These are phyloP conservation scores for Anser cygnoides DNA, from an alignment of 2,113 vertebrate species.

Conservation along the genomic window DNA sequence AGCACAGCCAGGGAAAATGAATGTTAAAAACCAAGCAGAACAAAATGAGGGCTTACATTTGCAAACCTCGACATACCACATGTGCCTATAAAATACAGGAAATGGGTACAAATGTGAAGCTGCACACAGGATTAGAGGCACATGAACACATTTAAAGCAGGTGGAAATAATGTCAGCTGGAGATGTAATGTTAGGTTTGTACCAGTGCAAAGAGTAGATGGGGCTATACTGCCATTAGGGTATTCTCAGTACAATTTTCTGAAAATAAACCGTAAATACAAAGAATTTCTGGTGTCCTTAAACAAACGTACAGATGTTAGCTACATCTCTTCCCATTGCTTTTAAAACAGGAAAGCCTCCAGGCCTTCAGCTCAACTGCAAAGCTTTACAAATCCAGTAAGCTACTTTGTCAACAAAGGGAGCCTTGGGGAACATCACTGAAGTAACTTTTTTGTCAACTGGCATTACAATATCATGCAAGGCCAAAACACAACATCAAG, in stretches of 20 bases:
- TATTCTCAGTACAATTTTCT: background rate
- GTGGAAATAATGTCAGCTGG: constrained; percentile 67
- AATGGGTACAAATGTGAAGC: constrained; percentile 73
- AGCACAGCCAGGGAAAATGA: constrained; percentile 41
- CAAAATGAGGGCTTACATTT: constrained; percentile 52
- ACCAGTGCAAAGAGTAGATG: constrained; percentile 35
- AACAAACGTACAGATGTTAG: constrained; percentile 21
- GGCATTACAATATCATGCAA: background rate
- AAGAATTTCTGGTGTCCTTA: constrained; percentile 31
- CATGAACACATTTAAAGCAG: constrained; percentile 70
- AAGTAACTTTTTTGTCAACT: background rate
- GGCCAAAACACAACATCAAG: background rate
- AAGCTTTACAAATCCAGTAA: constrained; percentile 29
- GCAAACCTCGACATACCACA: constrained; percentile 65
- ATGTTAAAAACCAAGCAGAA: constrained; percentile 37
- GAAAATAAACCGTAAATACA: constrained; percentile 19
- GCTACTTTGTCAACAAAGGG: constrained; percentile 33
- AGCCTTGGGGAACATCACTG: background rate
- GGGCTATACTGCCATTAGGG: background rate
- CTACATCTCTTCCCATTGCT: constrained; percentile 5
- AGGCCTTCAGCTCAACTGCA: constrained; percentile 30
- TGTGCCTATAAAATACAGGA: constrained; percentile 73
- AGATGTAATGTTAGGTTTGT: constrained; percentile 24
- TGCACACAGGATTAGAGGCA: constrained; percentile 70
- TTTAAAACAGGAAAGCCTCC: constrained; percentile 36